Percentiles rank a stretch among this genome's conserved stretches.
These are phyloP conservation scores for Lates japonicus DNA, from an alignment of 2,797 vertebrate genomes.

Conservation along the genomic window DNA sequence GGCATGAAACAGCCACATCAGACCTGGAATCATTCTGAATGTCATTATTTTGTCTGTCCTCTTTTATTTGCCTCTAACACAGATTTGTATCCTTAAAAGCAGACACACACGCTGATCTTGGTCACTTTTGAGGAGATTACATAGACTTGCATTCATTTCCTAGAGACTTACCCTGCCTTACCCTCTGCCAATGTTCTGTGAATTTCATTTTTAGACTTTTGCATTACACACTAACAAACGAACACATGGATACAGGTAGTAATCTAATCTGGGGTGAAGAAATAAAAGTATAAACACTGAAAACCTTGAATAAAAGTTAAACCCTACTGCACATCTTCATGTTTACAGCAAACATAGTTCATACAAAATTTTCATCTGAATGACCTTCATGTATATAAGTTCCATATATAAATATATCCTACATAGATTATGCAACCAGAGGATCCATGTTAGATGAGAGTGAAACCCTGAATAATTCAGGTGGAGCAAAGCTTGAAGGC, in stretches of 20 bases:
- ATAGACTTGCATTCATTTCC: too few relatives aligned
- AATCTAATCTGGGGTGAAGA: neutral
- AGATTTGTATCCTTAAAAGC: slow-evolving; percentile 3
- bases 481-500: neutral
- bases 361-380: neutral
- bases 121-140: too few relatives aligned
- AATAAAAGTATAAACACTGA: neutral
- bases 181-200: neutral
- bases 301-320: neutral
- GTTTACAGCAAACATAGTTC: neutral
- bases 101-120: neutral
- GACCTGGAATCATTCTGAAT: neutral
- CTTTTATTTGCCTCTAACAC: neutral
- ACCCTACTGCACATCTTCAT: neutral
- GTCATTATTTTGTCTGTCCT: slow-evolving; percentile 2
- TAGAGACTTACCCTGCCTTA: too few relatives aligned
- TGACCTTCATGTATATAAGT: neutral
- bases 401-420: neutral
- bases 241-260: neutral
- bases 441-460: neutral
- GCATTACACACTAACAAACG: neutral
- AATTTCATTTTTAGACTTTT: neutral
- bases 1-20: neutral
- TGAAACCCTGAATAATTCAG: slow-evolving; percentile 29
- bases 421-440: slow-evolving; percentile 14